Evolutionary conservation across 1,140 invertebrate genomes (phyloP).

Genomic region (Zophobas morio): DNA sequence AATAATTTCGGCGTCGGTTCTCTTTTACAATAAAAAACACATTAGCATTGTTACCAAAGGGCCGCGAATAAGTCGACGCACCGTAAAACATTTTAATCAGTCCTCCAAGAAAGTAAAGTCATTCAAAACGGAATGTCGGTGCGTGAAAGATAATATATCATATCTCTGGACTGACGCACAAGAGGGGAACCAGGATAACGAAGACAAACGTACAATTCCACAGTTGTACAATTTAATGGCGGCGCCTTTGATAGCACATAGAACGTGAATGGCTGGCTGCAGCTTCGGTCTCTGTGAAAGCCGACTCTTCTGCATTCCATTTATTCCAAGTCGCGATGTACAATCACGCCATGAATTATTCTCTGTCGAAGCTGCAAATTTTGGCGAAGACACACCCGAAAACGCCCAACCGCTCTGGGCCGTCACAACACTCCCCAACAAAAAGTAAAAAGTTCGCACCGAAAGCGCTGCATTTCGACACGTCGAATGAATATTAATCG

Average conservation of each 20-base stretch:
- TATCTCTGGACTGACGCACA: slow-evolving; percentile 5
- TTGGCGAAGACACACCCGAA: background rate
- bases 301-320: slow-evolving; percentile 33
- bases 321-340: slow-evolving; percentile 27
- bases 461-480: too few relatives aligned
- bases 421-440: background rate
- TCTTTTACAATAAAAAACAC: slow-evolving; percentile 6
- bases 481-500: too few relatives aligned
- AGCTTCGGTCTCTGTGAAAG: slow-evolving; percentile 22
- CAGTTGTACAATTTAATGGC: slow-evolving; percentile 31
- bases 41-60: slow-evolving; percentile 22
- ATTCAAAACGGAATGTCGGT: slow-evolving; percentile 26
- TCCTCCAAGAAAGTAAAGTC: slow-evolving; percentile 29
- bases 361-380: background rate
- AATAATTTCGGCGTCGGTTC: background rate
- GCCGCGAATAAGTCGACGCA: background rate
- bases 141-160: slow-evolving; percentile 43
- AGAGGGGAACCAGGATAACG: slow-evolving; percentile 2
- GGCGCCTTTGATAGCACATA: slow-evolving; percentile 20
- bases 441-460: background rate
- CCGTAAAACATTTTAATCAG: slow-evolving; percentile 36
- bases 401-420: background rate
- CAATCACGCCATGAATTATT: slow-evolving; percentile 37
- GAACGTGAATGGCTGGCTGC: slow-evolving; percentile 14
- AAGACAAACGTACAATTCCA: slow-evolving; percentile 38